phyloP scores from a whole-genome alignment of 2,797 vertebrate species.

The Sebastes iracundus region DNA sequence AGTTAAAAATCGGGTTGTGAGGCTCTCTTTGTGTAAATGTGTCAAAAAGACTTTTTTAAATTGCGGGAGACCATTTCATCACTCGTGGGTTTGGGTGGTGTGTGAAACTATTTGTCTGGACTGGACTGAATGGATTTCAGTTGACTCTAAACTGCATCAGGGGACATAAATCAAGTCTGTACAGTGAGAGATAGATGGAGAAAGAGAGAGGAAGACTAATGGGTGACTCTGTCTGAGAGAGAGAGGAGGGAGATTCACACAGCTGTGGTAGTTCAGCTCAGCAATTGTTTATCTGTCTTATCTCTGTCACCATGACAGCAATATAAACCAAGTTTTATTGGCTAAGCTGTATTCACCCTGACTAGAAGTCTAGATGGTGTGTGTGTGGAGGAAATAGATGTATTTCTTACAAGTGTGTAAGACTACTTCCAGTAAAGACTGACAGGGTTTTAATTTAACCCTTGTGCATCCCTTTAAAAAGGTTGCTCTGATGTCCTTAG shows the following conservation, averaged over 20 bases:
- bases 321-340: slow-evolving; percentile 64
- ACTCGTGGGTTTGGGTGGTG: neutral
- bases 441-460: neutral
- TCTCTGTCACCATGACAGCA: slow-evolving; percentile 64
- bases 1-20: neutral
- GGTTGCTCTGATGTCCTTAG: too few species aligned
- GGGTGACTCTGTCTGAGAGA: neutral
- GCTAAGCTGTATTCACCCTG: slow-evolving; percentile 19
- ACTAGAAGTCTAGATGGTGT: slow-evolving; percentile 24
- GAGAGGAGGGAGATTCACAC: slow-evolving; percentile 18
- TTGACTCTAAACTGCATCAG: slow-evolving; percentile 21
- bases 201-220: slow-evolving; percentile 4
- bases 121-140: slow-evolving; percentile 11
- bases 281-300: slow-evolving; percentile 66
- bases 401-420: neutral
- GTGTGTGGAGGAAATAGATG: neutral
- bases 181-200: neutral
- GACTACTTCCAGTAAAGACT: slow-evolving; percentile 4
- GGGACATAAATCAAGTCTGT: slow-evolving; percentile 19
- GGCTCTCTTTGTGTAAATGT: slow-evolving; percentile 13
- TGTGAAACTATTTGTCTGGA: slow-evolving; percentile 21
- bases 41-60: neutral
- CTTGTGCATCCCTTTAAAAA: neutral
- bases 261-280: slow-evolving; percentile 50
- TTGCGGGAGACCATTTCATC: neutral